Conservation (phyloP, 2,888 invertebrate species). For the Apodemia mormo region DNA sequence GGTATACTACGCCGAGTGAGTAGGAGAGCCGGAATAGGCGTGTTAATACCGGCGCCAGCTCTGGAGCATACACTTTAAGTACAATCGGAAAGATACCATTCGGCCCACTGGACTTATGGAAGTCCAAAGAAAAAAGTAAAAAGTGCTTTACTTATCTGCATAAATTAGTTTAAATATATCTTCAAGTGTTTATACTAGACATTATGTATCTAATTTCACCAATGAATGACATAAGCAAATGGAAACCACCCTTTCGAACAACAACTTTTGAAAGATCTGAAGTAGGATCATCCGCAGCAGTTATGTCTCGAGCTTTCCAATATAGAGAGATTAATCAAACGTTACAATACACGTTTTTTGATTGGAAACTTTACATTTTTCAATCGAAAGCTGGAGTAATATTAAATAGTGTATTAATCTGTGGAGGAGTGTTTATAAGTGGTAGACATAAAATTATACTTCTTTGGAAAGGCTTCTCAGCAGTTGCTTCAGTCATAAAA, state of each 20-base stretch:
- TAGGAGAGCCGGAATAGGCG: no score
- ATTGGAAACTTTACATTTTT: conserved; percentile 29
- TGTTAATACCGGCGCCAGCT: no score
- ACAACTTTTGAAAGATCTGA: conserved; percentile 21
- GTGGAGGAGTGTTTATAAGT: conserved; percentile 48
- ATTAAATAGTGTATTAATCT: conserved; percentile 46
- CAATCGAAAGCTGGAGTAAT: conserved; percentile 37
- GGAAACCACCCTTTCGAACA: conserved; percentile 41
- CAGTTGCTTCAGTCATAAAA: conserved; percentile 30
- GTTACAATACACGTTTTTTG: conserved; percentile 42
- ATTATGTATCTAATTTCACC: conserved; percentile 51
- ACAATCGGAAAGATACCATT: no score
- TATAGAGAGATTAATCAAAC: conserved; percentile 45
- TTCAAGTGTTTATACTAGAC: conserved; percentile 54
- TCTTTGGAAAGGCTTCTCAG: conserved; percentile 38
- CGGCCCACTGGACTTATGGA: no score
- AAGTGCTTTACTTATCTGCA: no score
- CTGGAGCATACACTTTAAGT: no score
- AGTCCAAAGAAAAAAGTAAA: no score
- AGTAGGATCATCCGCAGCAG: conserved; percentile 32
- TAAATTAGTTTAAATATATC: conserved; percentile 44
- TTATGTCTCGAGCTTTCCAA: conserved; percentile 46
- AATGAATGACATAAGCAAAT: conserved; percentile 51
- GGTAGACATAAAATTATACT: conserved; percentile 44
- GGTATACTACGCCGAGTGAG: no score